Conservation (phyloP, 2,797 vertebrate genomes). For the Aplochiton taeniatus region DNA sequence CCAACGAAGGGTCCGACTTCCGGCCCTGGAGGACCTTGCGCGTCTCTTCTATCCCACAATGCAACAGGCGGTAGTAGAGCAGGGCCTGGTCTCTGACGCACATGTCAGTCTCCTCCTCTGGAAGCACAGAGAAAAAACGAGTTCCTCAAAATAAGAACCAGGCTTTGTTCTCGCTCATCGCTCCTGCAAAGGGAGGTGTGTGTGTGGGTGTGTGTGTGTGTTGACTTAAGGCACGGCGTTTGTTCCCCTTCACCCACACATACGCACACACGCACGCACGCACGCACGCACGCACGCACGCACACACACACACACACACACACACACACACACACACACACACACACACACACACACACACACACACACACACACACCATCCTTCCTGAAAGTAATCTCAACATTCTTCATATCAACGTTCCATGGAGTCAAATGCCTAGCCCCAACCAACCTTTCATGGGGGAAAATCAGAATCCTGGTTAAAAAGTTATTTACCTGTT, state of each 20-base stretch:
- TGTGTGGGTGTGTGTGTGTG: too few relatives aligned
- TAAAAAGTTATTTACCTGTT: too few relatives aligned
- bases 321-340: conserved; percentile 47
- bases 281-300: conserved; percentile 45
- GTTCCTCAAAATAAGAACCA: neutral
- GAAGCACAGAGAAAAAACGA: conserved; percentile 9
- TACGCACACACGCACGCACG: neutral
- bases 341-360: conserved; percentile 26
- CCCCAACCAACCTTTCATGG: too few relatives aligned
- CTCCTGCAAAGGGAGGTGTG: too few relatives aligned
- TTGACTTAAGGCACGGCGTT: too few relatives aligned
- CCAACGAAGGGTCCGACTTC: conserved; percentile 87
- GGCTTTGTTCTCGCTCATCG: too few relatives aligned
- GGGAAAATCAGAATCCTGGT: too few relatives aligned
- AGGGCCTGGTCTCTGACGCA: conserved; percentile 87
- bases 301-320: neutral
- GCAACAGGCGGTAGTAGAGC: conserved; percentile 91
- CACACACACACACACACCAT: too few relatives aligned
- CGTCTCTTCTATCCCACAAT: conserved; percentile 79
- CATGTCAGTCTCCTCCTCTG: conserved; percentile 93
- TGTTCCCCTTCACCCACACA: neutral
- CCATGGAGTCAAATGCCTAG: too few relatives aligned
- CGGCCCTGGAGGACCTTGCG: conserved; percentile 81
- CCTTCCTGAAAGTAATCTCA: too few relatives aligned
- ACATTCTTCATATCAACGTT: too few relatives aligned